Base-by-base conservation (phyloP, 2,113 vertebrate species). In the Coracopsis vasa region DNA sequence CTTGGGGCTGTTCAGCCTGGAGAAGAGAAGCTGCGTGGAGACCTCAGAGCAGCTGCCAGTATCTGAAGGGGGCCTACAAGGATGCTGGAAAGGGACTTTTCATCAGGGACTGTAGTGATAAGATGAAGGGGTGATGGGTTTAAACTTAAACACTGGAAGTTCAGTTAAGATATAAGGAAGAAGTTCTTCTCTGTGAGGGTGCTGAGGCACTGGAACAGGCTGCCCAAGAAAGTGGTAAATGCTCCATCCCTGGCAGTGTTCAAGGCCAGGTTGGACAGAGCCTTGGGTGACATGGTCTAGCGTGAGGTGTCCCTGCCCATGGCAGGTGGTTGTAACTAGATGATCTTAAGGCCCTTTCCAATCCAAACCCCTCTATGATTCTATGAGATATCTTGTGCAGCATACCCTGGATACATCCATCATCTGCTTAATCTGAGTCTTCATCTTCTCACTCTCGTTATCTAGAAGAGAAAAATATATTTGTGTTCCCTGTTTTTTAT, bases 381-480 rank as follows among this genome's bases (percentile, higher is more conserved):
- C 56, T 58, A 24, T 35, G 14, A 58, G 33, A 10, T 31, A 64
- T 14, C n/a, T 54, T 89, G 72, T 84, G 29, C 71, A 42, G 66
- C 92, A 87, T 98, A 99, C 99, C 98, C 99, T 98, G 58, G 99
- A 99, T 66, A 99, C 97, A 78, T 99, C 99, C 99, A 99, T 99
- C 99, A 99, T 98, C 96, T 99, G 99, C 94, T 98, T 99, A 73
- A 99, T 99, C 56, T 98, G 98, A 92, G 89, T 95, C 95, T 98
- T 99, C 95, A 99, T 97, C 82, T 97, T 98, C 91, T 99, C 98
- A 5, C 79, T 98, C n/a, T 95, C 98, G 88, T 97, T 98, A 95
- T 99, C 99, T 99, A 95, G 86, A 97, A 98, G 33, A 95, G 18
- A 92, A 94, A 95, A 87, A 86, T 15, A 37, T 9, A 65, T 41